A percentile compares a stretch with the other conserved stretches of the same genome.
Conservation (phyloP, 1,140 invertebrate species). For the Metopolophium dirhodum region DNA sequence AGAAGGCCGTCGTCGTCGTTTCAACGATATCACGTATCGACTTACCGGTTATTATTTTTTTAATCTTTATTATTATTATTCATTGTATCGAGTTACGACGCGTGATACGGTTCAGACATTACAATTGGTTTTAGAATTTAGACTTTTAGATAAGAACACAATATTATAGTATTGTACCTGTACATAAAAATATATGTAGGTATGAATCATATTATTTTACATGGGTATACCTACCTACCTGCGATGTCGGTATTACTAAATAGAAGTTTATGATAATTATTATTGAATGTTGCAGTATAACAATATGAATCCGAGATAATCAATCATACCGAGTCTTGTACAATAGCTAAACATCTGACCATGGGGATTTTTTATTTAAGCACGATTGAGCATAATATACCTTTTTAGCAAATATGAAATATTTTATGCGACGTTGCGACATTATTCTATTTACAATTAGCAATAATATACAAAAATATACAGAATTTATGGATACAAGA, state of each 20-base stretch:
- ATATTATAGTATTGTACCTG: not conserved
- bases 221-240: not conserved
- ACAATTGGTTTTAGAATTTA: not conserved
- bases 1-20: not conserved
- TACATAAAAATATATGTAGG: no score
- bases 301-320: no score
- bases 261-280: not conserved
- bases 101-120: not conserved
- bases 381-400: no score
- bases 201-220: not conserved
- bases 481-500: no score
- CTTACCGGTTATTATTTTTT: slow-evolving; percentile 7
- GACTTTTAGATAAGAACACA: not conserved
- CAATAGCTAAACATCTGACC: not conserved
- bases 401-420: no score
- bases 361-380: not conserved
- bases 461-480: no score
- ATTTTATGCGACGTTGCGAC: no score
- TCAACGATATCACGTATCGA: not conserved
- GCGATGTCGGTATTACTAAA: not conserved
- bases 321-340: not conserved
- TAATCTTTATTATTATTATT: not conserved
- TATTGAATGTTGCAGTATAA: not conserved
- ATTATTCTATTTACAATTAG: no score
- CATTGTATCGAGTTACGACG: not conserved